Evolutionary conservation across 2,113 vertebrate species (phyloP), one percentile per base, ranked within the genome.

Genomic region (Pollachius pollachius): DNA sequence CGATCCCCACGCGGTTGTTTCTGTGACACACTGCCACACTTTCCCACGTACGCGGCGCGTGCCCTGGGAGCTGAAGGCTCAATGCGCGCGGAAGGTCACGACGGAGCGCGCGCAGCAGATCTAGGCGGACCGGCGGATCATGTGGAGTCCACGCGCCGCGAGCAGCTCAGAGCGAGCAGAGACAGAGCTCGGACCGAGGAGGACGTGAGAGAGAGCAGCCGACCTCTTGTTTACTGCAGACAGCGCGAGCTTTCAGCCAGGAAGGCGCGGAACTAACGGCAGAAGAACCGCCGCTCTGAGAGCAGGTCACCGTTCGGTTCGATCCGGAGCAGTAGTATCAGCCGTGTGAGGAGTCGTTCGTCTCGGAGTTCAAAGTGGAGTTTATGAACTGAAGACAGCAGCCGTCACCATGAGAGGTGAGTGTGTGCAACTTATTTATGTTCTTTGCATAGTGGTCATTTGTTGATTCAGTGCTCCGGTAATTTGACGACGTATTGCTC

Each of bases 101-200:
- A 11, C 7, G 7, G 7, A 16, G 65, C 12, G 88, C 85, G 85
- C 84, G 76, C 87, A 70, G 72, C 70, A 66, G 76, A 76, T 82
- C 88, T 77, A 88, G 88, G 91, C 88, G 88, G 89, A 85, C 87
- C 85, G 64, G 73, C 79, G 64, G 89, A 90, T 92, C 91, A 91
- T 91, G 91, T 91, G 91, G 91, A 87, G 87, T 91, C 90, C 92
- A 92, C 89, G 89, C 90, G 90, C 89, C 65, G 80, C 87, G 89
- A 89, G 76, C 83, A 84, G 87, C 89, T 48, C 7, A 89, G 62
- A 48, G 73, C 52, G 5, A 78, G 74, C 72, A 34, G 66, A 72
- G 67, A 27, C 78, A 83, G 78, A 83, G 77, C 61, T 57, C n/a
- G 57, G 64, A 68, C 54, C 52, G 15, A 56, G 75, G 64, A 52